Evolutionary conservation across 2,797 vertebrate genomes (phyloP).

Genomic region (Etheostoma perlongum): DNA sequence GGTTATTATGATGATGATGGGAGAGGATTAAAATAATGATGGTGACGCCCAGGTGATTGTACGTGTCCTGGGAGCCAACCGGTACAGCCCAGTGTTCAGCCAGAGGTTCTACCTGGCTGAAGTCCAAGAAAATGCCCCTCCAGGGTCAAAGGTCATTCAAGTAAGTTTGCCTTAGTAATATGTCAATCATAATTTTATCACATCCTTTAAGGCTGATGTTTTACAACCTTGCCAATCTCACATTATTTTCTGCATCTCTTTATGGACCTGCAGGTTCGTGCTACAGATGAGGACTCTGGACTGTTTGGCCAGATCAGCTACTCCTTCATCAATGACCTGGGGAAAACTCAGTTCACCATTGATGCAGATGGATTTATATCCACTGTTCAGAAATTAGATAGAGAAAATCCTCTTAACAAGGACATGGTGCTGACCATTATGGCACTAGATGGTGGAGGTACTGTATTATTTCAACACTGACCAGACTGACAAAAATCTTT

Average conservation of each 20-base stretch:
- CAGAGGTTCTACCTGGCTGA: conserved; percentile 96
- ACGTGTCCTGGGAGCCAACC: conserved; percentile 90
- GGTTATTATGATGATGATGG: background rate
- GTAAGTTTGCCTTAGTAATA: conserved; percentile 53
- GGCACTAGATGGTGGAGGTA: conserved; percentile 95
- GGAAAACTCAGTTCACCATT: conserved; percentile 90
- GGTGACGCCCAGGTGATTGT: conserved; percentile 84
- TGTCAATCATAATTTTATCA: background rate
- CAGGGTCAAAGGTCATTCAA: conserved; percentile 89
- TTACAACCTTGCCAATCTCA: background rate
- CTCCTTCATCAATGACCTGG: conserved; percentile 94
- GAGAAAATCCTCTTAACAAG: conserved; percentile 92
- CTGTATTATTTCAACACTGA: background rate
- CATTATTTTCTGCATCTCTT: conserved; percentile 8
- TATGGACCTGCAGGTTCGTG: conserved; percentile 80
- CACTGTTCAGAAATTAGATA: conserved; percentile 91
- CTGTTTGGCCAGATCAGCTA: conserved; percentile 90
- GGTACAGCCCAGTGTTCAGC: conserved; percentile 93
- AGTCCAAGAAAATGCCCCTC: conserved; percentile 90
- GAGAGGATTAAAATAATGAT: conserved; percentile 2
- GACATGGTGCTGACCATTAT: conserved; percentile 94
- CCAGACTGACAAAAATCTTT: background rate
- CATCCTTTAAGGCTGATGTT: background rate
- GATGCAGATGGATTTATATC: conserved; percentile 91
- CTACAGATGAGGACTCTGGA: conserved; percentile 92